Conservation (phyloP, 2,797 vertebrate species). For the Catostomus latipinnis region DNA sequence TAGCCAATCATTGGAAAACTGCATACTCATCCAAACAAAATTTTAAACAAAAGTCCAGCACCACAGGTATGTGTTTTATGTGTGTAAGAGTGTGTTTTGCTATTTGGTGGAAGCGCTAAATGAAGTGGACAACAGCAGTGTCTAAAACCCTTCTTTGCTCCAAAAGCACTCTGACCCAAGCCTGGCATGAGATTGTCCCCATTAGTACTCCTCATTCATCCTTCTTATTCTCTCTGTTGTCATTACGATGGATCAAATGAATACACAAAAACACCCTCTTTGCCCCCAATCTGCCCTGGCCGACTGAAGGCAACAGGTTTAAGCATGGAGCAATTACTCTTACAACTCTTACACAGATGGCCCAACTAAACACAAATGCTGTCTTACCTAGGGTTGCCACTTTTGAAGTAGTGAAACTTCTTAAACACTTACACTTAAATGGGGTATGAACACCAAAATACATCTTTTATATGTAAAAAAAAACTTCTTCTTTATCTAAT, state of each 20-base stretch:
- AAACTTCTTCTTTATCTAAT: no score
- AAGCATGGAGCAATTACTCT: conserved; percentile 36
- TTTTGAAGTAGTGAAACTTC: no score
- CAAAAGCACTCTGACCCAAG: conserved; percentile 67
- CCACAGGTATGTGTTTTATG: conserved; percentile 15
- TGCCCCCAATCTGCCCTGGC: conserved; percentile 47
- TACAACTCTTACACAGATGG: conserved; percentile 77
- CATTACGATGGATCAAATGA: conserved; percentile 79
- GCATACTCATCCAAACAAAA: background rate
- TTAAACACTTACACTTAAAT: no score
- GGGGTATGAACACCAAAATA: no score
- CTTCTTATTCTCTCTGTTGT: conserved; percentile 72
- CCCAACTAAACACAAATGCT: conserved; percentile 78
- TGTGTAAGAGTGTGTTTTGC: conserved; percentile 14
- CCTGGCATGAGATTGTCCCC: conserved; percentile 54
- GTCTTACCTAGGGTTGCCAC: conserved; percentile 65
- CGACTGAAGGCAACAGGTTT: conserved; percentile 67
- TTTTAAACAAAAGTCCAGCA: conserved; percentile 9
- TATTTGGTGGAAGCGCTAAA: conserved; percentile 43
- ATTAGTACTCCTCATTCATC: conserved; percentile 50
- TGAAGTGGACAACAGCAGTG: conserved; percentile 70
- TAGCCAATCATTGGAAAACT: conserved; percentile 1
- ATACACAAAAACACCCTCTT: conserved; percentile 67
- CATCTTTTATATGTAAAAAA: no score
- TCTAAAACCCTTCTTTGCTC: conserved; percentile 63